Evolutionary conservation across 1,140 invertebrate species (phyloP).

Genomic region (Xylocopa sonorina): DNA sequence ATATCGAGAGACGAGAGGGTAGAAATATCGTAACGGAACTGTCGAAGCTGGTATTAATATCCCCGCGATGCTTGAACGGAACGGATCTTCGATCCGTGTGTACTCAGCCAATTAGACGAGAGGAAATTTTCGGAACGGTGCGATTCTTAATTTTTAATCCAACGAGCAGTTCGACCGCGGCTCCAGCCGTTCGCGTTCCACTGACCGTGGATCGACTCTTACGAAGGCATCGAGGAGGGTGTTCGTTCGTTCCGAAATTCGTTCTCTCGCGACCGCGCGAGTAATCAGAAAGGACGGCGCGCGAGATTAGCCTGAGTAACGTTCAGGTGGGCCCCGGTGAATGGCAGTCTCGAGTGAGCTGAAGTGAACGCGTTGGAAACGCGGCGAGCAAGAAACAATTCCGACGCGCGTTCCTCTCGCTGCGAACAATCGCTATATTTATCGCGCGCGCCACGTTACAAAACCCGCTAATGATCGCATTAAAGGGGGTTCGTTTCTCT

Average conservation of each 20-base stretch:
- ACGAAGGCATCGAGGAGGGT: not conserved
- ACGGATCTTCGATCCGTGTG: no score
- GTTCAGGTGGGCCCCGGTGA: not conserved
- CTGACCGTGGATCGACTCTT: no score
- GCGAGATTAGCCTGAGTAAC: conserved; percentile 1
- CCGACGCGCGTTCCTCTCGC: conserved; percentile 5
- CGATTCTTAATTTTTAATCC: no score
- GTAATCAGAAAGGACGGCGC: not conserved
- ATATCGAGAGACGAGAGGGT: no score
- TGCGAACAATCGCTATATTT: conserved; percentile 34
- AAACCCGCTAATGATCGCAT: conserved; percentile 35
- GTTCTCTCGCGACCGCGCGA: not conserved
- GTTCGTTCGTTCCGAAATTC: not conserved
- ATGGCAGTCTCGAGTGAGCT: conserved; percentile 14
- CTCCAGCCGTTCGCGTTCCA: not conserved
- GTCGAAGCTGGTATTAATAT: no score
- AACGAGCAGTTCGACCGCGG: no score
- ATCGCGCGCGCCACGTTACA: conserved; percentile 9
- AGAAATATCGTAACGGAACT: no score
- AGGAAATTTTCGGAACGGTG: no score
- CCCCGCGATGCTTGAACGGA: no score
- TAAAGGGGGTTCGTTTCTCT: conserved; percentile 14
- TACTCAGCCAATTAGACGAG: no score
- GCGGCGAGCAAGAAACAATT: conserved; percentile 13
- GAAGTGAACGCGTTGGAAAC: conserved; percentile 5